Conservation (phyloP, 2,797 vertebrate species). For the Gymnocypris eckloni region DNA sequence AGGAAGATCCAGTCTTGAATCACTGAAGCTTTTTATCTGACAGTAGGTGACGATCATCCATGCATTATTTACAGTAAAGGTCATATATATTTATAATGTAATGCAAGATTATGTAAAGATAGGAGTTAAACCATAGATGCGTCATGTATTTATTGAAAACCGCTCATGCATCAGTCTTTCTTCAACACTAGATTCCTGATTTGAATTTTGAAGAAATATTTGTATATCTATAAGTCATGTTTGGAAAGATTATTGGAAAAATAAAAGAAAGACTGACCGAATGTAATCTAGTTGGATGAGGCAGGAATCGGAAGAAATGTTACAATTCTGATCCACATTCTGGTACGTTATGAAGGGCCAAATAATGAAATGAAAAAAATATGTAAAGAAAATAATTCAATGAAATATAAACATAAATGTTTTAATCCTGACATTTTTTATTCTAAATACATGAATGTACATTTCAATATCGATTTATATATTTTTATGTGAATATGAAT, state of each 20-base stretch:
- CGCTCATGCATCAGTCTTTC: too few relatives aligned
- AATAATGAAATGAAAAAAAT: background rate
- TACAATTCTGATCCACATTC: background rate
- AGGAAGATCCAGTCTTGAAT: conserved; percentile 42
- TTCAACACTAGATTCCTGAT: background rate
- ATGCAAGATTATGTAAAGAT: conserved; percentile 29
- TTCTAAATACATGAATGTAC: too few relatives aligned
- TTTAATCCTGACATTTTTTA: background rate
- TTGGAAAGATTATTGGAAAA: background rate
- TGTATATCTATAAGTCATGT: too few relatives aligned
- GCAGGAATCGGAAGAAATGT: background rate
- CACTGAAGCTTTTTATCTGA: conserved; percentile 45
- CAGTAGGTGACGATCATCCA: conserved; percentile 8
- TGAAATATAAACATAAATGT: background rate
- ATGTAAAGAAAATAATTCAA: background rate
- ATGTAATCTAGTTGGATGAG: background rate
- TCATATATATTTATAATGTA: conserved; percentile 19
- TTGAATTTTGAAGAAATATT: too few relatives aligned
- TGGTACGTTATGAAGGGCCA: background rate
- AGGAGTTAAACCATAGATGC: background rate
- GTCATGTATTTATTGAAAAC: background rate
- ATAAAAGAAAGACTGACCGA: background rate
- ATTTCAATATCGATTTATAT: too few relatives aligned
- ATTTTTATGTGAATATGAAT: too few relatives aligned
- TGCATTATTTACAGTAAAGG: conserved; percentile 36